A percentile compares a stretch with the other conserved stretches of the same genome.
These are phyloP conservation scores for Acromyrmex charruanus DNA, from an alignment of 1,140 invertebrate genomes.

Conservation along the genomic window DNA sequence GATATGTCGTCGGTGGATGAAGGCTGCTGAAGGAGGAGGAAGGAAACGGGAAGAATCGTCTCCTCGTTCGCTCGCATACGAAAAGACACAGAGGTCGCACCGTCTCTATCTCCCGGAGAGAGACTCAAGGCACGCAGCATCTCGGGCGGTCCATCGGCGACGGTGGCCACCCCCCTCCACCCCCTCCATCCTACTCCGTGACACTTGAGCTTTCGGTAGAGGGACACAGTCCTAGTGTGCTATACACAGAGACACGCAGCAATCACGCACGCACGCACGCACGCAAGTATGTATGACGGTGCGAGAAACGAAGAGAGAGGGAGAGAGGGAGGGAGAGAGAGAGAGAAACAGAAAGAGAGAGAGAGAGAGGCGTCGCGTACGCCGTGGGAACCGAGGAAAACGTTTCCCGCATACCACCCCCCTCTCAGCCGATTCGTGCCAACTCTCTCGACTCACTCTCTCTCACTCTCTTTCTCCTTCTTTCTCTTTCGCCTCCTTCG, in stretches of 20 bases:
- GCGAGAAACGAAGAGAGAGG: slow-evolving; percentile 34
- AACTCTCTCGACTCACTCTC: neutral
- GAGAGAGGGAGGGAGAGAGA: slow-evolving; percentile 37
- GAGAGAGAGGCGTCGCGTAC: slow-evolving; percentile 79
- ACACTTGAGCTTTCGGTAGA: slow-evolving; percentile 65
- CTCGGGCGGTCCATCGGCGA: slow-evolving; percentile 81
- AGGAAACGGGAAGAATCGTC: slow-evolving; percentile 27
- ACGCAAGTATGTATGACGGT: slow-evolving; percentile 19
- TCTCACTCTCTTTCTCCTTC: slow-evolving; percentile 22
- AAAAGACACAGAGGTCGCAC: slow-evolving; percentile 65
- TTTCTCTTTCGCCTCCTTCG: slow-evolving; percentile 55
- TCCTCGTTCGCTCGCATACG: slow-evolving; percentile 40
- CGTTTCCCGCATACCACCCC: slow-evolving; percentile 83
- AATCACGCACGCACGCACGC: neutral
- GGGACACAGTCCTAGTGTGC: slow-evolving; percentile 43
- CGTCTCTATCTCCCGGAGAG: slow-evolving; percentile 64
- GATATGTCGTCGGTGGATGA: slow-evolving; percentile 45
- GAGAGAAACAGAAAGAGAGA: neutral
- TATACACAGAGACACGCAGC: slow-evolving; percentile 30
- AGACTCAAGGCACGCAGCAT: slow-evolving; percentile 73
- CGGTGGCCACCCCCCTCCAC: slow-evolving; percentile 62
- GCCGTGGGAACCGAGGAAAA: slow-evolving; percentile 86
- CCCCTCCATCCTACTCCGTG: slow-evolving; percentile 21
- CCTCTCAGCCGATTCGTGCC: slow-evolving; percentile 30
- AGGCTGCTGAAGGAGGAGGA: slow-evolving; percentile 23